Percentiles rank a stretch among this genome's conserved stretches.
phyloP scores from a whole-genome alignment of 2,888 invertebrate genomes.

The Mactromeris polynyma region DNA sequence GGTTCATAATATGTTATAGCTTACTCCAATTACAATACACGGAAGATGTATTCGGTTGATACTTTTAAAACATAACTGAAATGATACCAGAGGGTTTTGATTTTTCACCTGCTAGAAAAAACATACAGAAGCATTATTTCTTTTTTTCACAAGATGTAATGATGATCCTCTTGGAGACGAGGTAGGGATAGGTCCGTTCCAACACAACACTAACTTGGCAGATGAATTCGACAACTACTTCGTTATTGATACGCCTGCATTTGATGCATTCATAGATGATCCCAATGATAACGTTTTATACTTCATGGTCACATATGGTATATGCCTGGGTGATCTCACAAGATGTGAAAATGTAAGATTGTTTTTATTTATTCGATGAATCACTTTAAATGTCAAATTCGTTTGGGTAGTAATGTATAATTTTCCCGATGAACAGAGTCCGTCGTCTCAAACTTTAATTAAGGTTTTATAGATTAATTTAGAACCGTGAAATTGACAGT shows the following conservation, averaged over 20 bases:
- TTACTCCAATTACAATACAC: too few species aligned
- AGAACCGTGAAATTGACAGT: background rate
- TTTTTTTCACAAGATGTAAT: background rate
- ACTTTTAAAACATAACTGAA: too few species aligned
- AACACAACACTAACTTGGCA: background rate
- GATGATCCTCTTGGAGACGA: background rate
- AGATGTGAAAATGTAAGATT: background rate
- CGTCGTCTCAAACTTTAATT: background rate
- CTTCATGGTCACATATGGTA: background rate
- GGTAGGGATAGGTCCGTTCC: background rate
- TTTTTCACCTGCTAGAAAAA: too few species aligned
- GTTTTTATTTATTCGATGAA: background rate
- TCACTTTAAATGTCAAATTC: background rate
- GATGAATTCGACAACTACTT: slow-evolving; percentile 1
- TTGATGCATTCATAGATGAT: background rate
- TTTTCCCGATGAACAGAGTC: background rate
- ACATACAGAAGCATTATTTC: too few species aligned
- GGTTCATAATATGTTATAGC: too few species aligned
- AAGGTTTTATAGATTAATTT: background rate
- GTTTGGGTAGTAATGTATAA: background rate
- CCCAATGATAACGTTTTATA: background rate
- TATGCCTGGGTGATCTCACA: background rate
- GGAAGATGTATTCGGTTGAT: too few species aligned
- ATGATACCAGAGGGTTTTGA: too few species aligned
- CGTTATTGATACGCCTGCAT: background rate